Evolutionary conservation across 2,113 vertebrate genomes (phyloP), one percentile per base, ranked within the genome.

Genomic region (Ornithorhynchus anatinus): DNA sequence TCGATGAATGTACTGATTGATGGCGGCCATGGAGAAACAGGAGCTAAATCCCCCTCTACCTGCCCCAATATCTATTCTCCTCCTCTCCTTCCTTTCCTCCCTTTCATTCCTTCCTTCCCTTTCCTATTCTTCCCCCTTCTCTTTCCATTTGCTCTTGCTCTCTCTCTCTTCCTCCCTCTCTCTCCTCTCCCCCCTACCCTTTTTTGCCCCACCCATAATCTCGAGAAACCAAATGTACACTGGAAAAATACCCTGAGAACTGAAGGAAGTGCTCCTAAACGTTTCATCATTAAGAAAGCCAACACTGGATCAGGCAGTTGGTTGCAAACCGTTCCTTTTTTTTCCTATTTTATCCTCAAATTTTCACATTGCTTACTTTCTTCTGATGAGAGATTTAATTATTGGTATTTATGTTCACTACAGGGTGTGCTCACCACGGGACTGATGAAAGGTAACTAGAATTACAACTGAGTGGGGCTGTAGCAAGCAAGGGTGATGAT

Each of bases 381-480:
- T 73, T 69, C 69, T 73, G 53, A 23, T 79, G 81, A 90, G 75
- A 88, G 73, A 78, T 63, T 63, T 60, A 84, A 82, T 81, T 77
- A 61, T 56, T 72, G 32, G 5, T 84, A n/a, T 81, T 71, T 58
- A 40, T 33, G 33, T 20, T 8, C n/a, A n/a, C n/a, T n/a, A n/a
- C n/a, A 11, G 58, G 53, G 27, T 44, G 20, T 61, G 33, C 69
- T 84, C 79, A 61, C 62, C 35, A 50, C 10, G 44, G 64, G 47
- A 38, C 77, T 48, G 79, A 88, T 81, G 78, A 89, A 78, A 85
- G 75, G 48, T 19, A 36, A 58, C 38, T 58, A 82, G 82, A 74
- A 82, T 80, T 77, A 56, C 37, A 69, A 59, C 7, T 69, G 77
- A 82, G 68, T 67, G 77, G 8, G 60, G 80, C 58, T 4, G 31